Percentiles rank a stretch among this genome's conserved stretches.
Conservation (phyloP, 2,797 vertebrate species). For the Fundulus diaphanus region DNA sequence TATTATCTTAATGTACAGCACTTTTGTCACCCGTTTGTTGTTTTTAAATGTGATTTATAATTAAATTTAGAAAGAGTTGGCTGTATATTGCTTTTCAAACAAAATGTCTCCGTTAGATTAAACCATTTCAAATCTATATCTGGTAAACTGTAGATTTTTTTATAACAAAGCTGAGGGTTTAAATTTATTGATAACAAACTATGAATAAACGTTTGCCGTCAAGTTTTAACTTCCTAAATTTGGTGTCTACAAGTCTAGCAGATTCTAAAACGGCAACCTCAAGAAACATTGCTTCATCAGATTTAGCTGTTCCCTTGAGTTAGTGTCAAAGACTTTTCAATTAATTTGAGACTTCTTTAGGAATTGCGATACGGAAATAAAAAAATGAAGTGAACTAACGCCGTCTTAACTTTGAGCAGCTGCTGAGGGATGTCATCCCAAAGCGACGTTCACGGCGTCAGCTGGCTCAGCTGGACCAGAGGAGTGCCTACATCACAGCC, state of each 20-base stretch:
- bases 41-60: background rate
- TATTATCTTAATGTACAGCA: background rate
- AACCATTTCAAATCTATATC: background rate
- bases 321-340: background rate
- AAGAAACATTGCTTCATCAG: slow-evolving; percentile 9
- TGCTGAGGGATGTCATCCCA: slow-evolving; percentile 84
- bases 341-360: background rate
- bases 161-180: background rate
- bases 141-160: background rate
- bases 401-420: slow-evolving; percentile 69
- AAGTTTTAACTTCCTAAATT: background rate
- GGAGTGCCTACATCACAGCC: slow-evolving; percentile 91
- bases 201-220: background rate
- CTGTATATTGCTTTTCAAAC: background rate
- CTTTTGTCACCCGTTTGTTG: background rate
- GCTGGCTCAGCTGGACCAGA: slow-evolving; percentile 87
- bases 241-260: background rate
- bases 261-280: slow-evolving; percentile 13
- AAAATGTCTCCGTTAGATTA: no score
- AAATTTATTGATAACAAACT: background rate
- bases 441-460: slow-evolving; percentile 88
- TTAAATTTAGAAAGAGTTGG: background rate
- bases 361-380: background rate
- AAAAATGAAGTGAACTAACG: slow-evolving; percentile 11
- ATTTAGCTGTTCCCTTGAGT: background rate